A percentile compares a stretch with the other conserved stretches of the same genome.
Conservation (phyloP, 2,888 invertebrate species). For the Macrosoma leucophasiata region DNA sequence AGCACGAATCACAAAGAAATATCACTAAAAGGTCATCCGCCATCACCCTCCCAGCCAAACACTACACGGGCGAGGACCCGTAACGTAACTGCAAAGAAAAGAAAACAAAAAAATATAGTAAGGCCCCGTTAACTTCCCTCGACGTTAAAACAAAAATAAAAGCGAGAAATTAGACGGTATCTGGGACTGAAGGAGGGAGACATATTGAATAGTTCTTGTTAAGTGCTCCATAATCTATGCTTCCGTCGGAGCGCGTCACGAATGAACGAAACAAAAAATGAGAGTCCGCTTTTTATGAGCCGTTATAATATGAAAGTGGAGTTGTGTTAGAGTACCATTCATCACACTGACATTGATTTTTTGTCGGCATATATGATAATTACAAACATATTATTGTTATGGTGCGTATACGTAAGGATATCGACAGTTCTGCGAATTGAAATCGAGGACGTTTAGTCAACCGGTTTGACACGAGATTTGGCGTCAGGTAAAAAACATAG, state of each 20-base stretch:
- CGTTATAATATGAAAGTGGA: constrained; percentile 44
- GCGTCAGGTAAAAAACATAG: too few species aligned
- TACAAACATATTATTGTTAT: neutral
- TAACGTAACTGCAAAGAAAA: constrained; percentile 69
- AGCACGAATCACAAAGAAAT: constrained; percentile 50
- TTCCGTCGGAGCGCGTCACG: constrained; percentile 34
- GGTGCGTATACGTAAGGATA: constrained; percentile 1
- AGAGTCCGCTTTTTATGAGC: constrained; percentile 10
- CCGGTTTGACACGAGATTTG: too few species aligned
- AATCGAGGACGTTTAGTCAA: constrained; percentile 27
- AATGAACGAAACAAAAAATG: constrained; percentile 37
- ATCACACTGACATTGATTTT: constrained; percentile 29
- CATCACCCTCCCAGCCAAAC: constrained; percentile 57
- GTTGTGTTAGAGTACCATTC: constrained; percentile 32
- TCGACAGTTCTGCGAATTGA: constrained; percentile 22
- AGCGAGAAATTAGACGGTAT: constrained; percentile 29
- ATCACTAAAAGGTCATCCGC: constrained; percentile 63
- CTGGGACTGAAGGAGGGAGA: constrained; percentile 30
- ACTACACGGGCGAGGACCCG: constrained; percentile 46
- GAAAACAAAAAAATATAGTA: constrained; percentile 63
- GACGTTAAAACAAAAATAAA: constrained; percentile 16
- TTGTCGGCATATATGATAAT: too few species aligned
- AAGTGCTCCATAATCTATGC: constrained; percentile 37
- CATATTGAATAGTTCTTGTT: constrained; percentile 35
- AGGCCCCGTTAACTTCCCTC: constrained; percentile 24